phyloP scores from a whole-genome alignment of 2,888 invertebrate species.

The Tillus elongatus region DNA sequence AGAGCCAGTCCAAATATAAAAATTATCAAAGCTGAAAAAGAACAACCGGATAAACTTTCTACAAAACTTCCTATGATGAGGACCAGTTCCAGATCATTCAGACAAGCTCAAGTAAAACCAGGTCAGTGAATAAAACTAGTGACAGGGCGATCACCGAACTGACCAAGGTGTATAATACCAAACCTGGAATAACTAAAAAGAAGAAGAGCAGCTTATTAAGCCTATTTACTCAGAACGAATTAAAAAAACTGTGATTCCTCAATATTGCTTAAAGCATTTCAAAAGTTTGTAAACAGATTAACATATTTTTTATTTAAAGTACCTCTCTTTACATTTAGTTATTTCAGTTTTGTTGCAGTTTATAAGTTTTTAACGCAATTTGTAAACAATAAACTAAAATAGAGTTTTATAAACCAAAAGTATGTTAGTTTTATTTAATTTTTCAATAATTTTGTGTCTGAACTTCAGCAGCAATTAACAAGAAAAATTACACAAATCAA shows the following conservation, averaged over 20 bases:
- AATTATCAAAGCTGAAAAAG: constrained; percentile 3
- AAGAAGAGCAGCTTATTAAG: not conserved
- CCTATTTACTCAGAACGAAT: not conserved
- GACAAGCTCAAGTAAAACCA: not conserved
- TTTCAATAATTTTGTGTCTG: no score
- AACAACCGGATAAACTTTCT: constrained; percentile 2
- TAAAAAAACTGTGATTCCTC: not conserved
- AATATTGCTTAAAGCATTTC: not conserved
- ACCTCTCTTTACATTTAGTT: not conserved
- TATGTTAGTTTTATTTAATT: no score
- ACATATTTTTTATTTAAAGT: no score
- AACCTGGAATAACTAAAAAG: constrained; percentile 1
- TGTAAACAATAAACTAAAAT: no score
- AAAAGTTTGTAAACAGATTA: not conserved
- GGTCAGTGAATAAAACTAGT: not conserved
- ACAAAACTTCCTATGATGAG: constrained; percentile 1
- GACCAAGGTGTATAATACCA: not conserved
- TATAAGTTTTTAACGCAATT: no score
- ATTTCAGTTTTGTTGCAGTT: not conserved
- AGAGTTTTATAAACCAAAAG: no score
- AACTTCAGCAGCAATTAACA: constrained; percentile 1
- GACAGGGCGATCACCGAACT: not conserved
- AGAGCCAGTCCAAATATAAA: not conserved
- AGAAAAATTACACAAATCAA: constrained; percentile 2
- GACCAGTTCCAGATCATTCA: not conserved